Base-by-base conservation (phyloP, 1,140 invertebrate genomes). In the Oryctes rhinoceros region DNA sequence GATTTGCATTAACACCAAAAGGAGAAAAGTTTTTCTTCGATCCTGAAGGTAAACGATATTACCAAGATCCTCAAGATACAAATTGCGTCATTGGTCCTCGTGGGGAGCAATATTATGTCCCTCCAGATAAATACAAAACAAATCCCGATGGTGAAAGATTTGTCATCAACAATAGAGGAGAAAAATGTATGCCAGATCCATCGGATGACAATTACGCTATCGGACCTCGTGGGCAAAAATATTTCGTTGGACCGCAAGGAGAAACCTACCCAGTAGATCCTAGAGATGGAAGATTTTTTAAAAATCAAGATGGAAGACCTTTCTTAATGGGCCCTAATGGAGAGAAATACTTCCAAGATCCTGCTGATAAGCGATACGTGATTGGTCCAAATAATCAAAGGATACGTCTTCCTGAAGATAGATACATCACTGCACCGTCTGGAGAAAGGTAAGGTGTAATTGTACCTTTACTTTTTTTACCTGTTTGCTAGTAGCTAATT, bases 321-420 rank as follows among this genome's bases (percentile, higher is more conserved):
- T 78, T 78, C 30, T 6, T 59, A 13, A 47, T 78, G 24, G 76
- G 37, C 30, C 76, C 76, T 6, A 78, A 78, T 44, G 76, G 76
- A 18, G 76, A 78, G 49, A 78, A 78, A 30, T 78, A 47, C 30
- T 53, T 20, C 15, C 24, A 48, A 37, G 76, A 78, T 78, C 76
- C 76, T 15, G 48, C n/a, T 9, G 49, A 78, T 20, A 30, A 48
- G n/a, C 1, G 37, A 20, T 48, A n/a, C 47, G 49, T 78, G 4
- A 78, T 78, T 18, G 74, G 74, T 13, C 74, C 74, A 13, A 48
- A 76, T 76, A 48, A 48, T 47, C 44, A 78, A 53, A 48, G 24
- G 10, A 53, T 48, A n/a, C 11, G 11, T 0, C 20, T 78, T 30
- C 76, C 76, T 3, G 47, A 78, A 78, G 76, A 59, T 78, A 78